A percentile compares a stretch with the other conserved stretches of the same genome.
Evolutionary conservation across 2,797 vertebrate species (phyloP).

Genomic region (Peromyscus melanophrys): DNA sequence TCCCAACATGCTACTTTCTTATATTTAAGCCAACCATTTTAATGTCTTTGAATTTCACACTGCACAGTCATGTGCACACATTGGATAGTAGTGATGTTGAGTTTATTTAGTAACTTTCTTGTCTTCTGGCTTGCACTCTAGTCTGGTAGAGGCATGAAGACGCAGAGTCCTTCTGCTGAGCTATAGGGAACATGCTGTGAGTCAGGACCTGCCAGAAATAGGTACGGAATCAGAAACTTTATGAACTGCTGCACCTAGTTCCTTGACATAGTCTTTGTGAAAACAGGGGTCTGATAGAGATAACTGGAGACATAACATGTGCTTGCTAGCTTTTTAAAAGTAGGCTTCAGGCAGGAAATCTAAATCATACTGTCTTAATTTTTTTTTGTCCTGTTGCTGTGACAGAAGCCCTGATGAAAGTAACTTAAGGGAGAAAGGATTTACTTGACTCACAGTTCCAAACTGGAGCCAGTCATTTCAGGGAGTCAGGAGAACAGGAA

Average conservation of each 20-base stretch:
- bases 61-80: neutral
- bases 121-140: neutral
- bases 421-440: neutral
- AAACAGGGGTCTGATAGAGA: conserved; percentile 16
- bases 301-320: neutral
- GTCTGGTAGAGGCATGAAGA: neutral
- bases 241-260: conserved; percentile 4
- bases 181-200: neutral
- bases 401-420: neutral
- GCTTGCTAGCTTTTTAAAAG: conserved; percentile 20
- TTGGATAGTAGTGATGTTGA: neutral
- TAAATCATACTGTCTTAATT: neutral
- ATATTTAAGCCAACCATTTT: neutral
- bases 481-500: neutral
- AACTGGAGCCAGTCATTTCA: neutral
- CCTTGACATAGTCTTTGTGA: conserved; percentile 37
- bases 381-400: neutral
- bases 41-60: neutral
- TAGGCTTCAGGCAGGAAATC: neutral
- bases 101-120: neutral
- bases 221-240: conserved; percentile 35
- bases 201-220: neutral
- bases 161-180: neutral
- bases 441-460: neutral
- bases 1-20: conserved; percentile 16